Evolutionary conservation across 2,888 invertebrate genomes (phyloP), one percentile per base, ranked within the genome.

Genomic region (Onchidella celtica): DNA sequence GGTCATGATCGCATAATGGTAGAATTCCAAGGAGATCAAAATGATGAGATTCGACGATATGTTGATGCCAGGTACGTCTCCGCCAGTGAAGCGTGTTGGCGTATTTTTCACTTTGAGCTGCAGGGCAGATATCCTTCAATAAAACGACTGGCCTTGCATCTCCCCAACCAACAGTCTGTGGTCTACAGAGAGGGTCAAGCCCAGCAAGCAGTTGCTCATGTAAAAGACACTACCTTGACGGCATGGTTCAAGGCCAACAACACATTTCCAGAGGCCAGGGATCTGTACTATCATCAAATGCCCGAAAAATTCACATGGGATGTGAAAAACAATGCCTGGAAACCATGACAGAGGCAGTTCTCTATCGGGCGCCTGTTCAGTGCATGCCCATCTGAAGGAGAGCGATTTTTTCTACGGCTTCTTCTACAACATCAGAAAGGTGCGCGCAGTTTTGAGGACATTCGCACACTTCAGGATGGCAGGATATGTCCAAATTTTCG

Each of bases 401-500:
- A 91, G 84, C 73, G 86, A 27, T 89, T 79, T 75, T 87, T 59
- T 47, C 70, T 82, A 1, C 59, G 82, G 14, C 73, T 73, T 14
- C 70, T 84, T 6, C 70, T 84, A 17, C 80, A 80, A 57, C 47
- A 74, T 57, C 32, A 32, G 9, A 61, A 76, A 47, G 83, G 81
- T 14, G 27, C 66, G 9, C 29, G 40, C 9, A 65, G 65, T 9
- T 76, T 55, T 38, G 3, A 29, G 36, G 55, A n/a, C 70, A 29
- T 3, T 40, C 61, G 34, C 6, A 47, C 47, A 11, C 47, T 47
- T 11, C 47, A 40, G 32, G 80, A 92, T 75, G 89, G 89, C 32
- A 81, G 81, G 40, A 61, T 86, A 32, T 82, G 85, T 82, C 70
- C 68, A 70, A 91, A 91, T 24, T 93, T 88, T 82, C 82, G 89